Evolutionary conservation across 1,140 invertebrate species (phyloP).

Genomic region (Muscidifurax raptorellus): DNA sequence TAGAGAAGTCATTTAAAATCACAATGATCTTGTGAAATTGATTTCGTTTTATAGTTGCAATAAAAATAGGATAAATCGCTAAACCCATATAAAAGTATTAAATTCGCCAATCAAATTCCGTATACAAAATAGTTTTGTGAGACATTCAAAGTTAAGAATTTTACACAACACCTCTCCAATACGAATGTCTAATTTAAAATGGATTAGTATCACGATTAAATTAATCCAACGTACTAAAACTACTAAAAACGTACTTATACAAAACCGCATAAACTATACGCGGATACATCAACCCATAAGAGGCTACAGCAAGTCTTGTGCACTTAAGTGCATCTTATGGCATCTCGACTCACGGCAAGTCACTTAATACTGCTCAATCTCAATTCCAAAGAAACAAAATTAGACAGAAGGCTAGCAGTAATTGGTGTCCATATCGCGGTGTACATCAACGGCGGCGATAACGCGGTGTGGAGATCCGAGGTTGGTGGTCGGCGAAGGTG

Average conservation of each 20-base stretch:
- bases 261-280: neutral
- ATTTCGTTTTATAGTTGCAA: neutral
- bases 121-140: neutral
- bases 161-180: neutral
- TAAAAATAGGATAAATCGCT: neutral
- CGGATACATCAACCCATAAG: neutral
- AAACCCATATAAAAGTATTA: neutral
- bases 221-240: neutral
- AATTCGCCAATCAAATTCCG: neutral
- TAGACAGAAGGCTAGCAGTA: conserved; percentile 63
- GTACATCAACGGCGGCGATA: conserved; percentile 91
- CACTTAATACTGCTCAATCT: neutral
- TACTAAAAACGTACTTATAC: neutral
- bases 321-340: neutral
- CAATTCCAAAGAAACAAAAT: neutral
- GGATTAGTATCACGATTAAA: neutral
- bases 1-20: conserved; percentile 19
- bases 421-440: conserved; percentile 85
- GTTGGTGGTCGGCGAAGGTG: conserved; percentile 72
- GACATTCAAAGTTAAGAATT: neutral
- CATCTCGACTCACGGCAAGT: neutral
- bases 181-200: neutral
- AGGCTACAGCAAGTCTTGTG: neutral
- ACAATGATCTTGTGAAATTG: conserved; percentile 8
- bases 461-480: conserved; percentile 80